Evolutionary conservation across 2,113 vertebrate species (phyloP).

Genomic region (Pelodiscus sinensis): DNA sequence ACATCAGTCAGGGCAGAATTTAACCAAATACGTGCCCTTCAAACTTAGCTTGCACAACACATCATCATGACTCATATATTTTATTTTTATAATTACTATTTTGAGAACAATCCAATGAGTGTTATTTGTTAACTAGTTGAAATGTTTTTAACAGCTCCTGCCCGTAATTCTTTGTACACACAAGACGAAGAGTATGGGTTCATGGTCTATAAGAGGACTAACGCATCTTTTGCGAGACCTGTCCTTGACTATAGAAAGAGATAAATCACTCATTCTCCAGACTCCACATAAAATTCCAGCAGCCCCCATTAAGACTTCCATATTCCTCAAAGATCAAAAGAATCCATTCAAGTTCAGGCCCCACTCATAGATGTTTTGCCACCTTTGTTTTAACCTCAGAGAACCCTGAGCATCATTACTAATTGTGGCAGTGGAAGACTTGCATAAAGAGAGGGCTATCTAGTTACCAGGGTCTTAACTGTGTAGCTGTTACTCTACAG

Average conservation of each 20-base stretch:
- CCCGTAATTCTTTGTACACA: fast-evolving
- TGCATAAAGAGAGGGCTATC: conserved; percentile 44
- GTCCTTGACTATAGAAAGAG: not conserved
- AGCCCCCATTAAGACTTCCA: conserved; percentile 29
- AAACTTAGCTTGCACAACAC: not conserved
- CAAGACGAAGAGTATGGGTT: not conserved
- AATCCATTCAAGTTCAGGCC: conserved; percentile 46
- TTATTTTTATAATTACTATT: not conserved
- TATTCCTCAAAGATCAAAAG: conserved; percentile 35
- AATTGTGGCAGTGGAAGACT: conserved; percentile 55
- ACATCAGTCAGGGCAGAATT: not conserved
- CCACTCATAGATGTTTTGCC: conserved; percentile 52
- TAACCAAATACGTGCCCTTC: not conserved
- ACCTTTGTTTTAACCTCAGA: conserved; percentile 61
- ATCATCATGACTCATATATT: not conserved
- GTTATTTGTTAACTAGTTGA: not conserved
- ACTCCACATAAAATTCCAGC: not conserved
- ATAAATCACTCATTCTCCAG: conserved; percentile 22
- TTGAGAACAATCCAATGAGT: not conserved
- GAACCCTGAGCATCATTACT: conserved; percentile 54
- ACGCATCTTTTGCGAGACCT: conserved; percentile 13
- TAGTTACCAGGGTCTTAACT: conserved; percentile 50
- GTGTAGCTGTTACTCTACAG: conserved; percentile 44
- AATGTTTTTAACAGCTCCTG: not conserved
- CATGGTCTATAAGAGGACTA: not conserved